Base-by-base conservation (phyloP, 2,888 invertebrate species). In the Slavum lentiscoides region DNA sequence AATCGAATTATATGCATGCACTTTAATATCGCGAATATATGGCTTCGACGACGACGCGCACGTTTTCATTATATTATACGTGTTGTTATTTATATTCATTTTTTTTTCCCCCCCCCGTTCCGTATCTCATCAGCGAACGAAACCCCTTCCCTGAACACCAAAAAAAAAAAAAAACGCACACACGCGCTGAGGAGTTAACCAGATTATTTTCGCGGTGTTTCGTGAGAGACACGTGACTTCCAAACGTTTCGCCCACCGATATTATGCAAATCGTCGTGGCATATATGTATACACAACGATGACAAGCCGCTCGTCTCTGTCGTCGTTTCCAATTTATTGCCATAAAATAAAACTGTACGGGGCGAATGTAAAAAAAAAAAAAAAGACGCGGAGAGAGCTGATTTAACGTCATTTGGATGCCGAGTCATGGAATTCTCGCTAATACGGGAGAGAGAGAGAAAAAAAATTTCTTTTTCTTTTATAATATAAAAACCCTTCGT, bases 331-430 rank as follows among this genome's bases (percentile, higher is more conserved):
- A 72, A 80, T 72, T 80, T 80, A 80, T 80, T 53, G 53, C 69
- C 59, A 15, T 15, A 23, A 21, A 17, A 30, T 30, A 30, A 30
- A 2, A 30, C 30, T 30, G 4, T 9, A n/a, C 67, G 59, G 30
- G 75, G 67, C 6, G 43, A 59, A 68, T 6, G 39, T n/a, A 15
- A 17, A 3, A 19, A n/a, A 49, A 62, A 30, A 62, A 55, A 58
- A 30, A 39, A 69, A 15, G 23, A 13, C 15, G 30, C 30, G 30
- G 1, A 30, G 30, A 30, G 30, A 64, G 72, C 80, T 72, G 80
- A 72, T 80, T 80, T 80, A 80, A 39, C 55, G 72, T 80, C 80
- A 66, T 80, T 80, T 80, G 72, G 39, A 80, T 80, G 80, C 80
- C 80, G 43, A 64, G 72, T 80, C 80, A 80, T 80, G 80, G 64